Base-by-base conservation (phyloP, 2,113 vertebrate genomes). In the Boleophthalmus pectinirostris region DNA sequence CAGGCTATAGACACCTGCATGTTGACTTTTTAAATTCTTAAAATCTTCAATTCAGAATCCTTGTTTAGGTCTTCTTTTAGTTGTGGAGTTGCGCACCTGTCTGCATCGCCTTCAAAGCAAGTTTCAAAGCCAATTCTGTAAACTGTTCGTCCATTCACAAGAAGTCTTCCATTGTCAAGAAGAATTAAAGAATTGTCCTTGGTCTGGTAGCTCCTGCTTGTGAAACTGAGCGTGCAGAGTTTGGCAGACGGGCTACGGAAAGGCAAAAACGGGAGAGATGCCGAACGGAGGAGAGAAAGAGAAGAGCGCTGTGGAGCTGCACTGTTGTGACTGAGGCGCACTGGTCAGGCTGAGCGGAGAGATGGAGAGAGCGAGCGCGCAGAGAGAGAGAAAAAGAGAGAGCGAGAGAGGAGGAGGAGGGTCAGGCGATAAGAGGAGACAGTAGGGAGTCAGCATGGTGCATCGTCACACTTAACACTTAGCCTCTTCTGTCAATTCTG, bases 1-100 rank as follows among this genome's bases (percentile, higher is more conserved):
- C 98, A 99, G 85, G 98, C 98, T 74, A 99, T 98, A 87, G 98
- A 99, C 93, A 99, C 98, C 93, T 99, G 98, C 98, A 99, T 99
- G 91, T 89, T 90, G 95, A 82, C 35, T 68, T 63, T 10, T 73
- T 72, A 23, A 38, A 64, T 53, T 0, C 18, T 21, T 47, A 67
- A 38, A 68, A 20, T 43, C 15, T 38, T 15, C 78, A 29, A 24
- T 15, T 11, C 56, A 58, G 67, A 78, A 60, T 75, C 68, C 65
- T 23, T n/a, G n/a, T 11, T 10, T 5, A 72, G 15, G 46, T 70
- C 1, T 9, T 23, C 12, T 33, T 33, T 33, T 51, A 23, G 49
- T 77, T 82, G 66, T 72, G 78, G 54, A 73, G 51, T 54, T 57
- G 51, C 69, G 60, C 67, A 47, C 56, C 75, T 78, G 46, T 66